Conservation (phyloP, 35 echinoderm and acorn worm species). For the Ophiothrix spiculata region DNA sequence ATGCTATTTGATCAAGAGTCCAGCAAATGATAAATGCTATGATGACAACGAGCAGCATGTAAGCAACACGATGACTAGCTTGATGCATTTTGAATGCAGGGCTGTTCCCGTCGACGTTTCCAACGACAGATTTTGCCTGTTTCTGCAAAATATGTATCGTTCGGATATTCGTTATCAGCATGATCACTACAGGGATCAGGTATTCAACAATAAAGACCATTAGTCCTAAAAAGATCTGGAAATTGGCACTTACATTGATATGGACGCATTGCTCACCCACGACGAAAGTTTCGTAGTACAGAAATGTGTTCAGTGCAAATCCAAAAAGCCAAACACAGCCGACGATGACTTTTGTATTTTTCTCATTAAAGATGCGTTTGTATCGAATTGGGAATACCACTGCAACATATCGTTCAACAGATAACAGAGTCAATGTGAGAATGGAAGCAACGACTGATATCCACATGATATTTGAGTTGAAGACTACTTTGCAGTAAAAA, state of each 20-base stretch:
- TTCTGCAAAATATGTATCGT: conserved; percentile 32
- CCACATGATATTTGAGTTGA: conserved; percentile 72
- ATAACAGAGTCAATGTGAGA: conserved; percentile 52
- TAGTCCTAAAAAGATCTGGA: conserved; percentile 40
- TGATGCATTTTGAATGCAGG: too few species aligned
- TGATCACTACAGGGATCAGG: conserved; percentile 70
- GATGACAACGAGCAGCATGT: too few species aligned
- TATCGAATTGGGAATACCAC: conserved; percentile 76
- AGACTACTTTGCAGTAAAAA: conserved; percentile 77
- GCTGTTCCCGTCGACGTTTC: too few species aligned
- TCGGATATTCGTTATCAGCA: conserved; percentile 49
- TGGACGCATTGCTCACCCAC: conserved; percentile 19
- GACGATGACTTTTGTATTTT: conserved; percentile 22
- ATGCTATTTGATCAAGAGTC: too few species aligned
- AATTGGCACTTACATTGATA: conserved; percentile 17
- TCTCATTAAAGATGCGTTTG: conserved; percentile 38
- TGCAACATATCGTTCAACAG: conserved; percentile 78
- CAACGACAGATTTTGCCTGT: too few species aligned
- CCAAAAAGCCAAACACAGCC: conserved; percentile 49
- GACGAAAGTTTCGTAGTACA: conserved; percentile 36
- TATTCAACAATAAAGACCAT: conserved; percentile 54
- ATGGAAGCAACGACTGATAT: conserved; percentile 62
- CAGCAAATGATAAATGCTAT: too few species aligned
- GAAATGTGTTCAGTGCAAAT: conserved; percentile 44
- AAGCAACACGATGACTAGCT: too few species aligned